A percentile compares a stretch with the other conserved stretches of the same genome.
phyloP scores from a whole-genome alignment of 2,888 invertebrate genomes.

The Crematogaster levior region DNA sequence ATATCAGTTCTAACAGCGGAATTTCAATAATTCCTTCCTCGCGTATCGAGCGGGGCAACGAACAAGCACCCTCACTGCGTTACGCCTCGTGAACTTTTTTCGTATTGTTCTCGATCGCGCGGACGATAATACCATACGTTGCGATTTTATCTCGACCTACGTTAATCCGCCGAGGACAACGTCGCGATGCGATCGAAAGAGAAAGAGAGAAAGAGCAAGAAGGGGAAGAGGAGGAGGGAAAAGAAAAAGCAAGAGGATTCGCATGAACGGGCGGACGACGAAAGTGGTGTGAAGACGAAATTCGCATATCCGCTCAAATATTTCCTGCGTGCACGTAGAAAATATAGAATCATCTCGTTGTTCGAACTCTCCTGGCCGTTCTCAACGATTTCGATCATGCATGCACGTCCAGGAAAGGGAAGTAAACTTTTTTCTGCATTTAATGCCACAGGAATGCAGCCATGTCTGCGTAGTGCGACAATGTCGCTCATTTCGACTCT shows the following conservation, averaged over 20 bases:
- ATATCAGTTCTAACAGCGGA: constrained; percentile 61
- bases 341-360: constrained; percentile 61
- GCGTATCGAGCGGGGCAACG: constrained; percentile 24
- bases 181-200: constrained; percentile 6
- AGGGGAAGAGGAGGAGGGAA: neutral
- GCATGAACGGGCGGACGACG: neutral
- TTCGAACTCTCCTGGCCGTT: constrained; percentile 22
- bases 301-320: constrained; percentile 70
- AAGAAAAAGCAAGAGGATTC: neutral
- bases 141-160: constrained; percentile 57
- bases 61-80: constrained; percentile 33
- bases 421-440: constrained; percentile 48
- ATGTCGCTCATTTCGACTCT: constrained; percentile 32
- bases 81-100: constrained; percentile 49
- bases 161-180: constrained; percentile 67
- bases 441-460: constrained; percentile 56
- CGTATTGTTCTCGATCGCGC: constrained; percentile 62
- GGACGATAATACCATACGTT: constrained; percentile 67
- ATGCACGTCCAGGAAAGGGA: constrained; percentile 17
- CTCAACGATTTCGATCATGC: constrained; percentile 42
- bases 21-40: constrained; percentile 61
- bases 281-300: constrained; percentile 57
- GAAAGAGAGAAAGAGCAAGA: neutral
- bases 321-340: constrained; percentile 66
- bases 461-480: constrained; percentile 36